Conservation (phyloP, 2,113 vertebrate species). For the Falcunculus frontatus region DNA sequence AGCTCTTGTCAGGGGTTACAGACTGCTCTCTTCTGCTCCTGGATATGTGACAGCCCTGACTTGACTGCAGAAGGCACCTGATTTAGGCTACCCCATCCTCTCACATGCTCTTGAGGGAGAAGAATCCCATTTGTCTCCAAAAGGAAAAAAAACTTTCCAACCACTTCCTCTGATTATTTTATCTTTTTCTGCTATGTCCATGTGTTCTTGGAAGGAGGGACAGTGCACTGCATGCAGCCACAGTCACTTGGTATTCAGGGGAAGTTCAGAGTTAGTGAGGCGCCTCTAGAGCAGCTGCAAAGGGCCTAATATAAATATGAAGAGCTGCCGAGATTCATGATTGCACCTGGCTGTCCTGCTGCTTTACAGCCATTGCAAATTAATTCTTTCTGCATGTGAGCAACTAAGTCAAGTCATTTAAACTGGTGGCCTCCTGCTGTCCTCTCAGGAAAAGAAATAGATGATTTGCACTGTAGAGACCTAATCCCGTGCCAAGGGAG, state of each 20-base stretch:
- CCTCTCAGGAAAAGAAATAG: conserved; percentile 23
- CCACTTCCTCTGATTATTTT: not conserved
- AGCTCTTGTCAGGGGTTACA: not conserved
- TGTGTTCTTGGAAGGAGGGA: not conserved
- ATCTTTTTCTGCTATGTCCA: not conserved
- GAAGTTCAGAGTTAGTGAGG: conserved; percentile 55
- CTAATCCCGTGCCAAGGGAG: not conserved
- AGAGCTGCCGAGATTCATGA: conserved; percentile 52
- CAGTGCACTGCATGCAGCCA: not conserved
- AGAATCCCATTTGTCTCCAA: not conserved
- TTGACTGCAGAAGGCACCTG: not conserved
- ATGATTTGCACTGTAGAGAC: not conserved
- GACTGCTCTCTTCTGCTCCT: not conserved
- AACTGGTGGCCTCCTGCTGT: conserved; percentile 22
- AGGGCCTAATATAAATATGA: conserved; percentile 52
- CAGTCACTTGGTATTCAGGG: conserved; percentile 50
- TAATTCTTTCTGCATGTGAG: conserved; percentile 52
- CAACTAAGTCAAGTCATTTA: conserved; percentile 49
- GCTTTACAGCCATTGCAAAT: conserved; percentile 56
- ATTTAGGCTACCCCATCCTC: not conserved
- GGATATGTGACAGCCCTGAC: not conserved
- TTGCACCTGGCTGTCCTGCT: conserved; percentile 62
- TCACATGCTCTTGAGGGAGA: not conserved
- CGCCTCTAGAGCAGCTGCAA: conserved; percentile 57
- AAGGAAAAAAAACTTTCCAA: not conserved